Evolutionary conservation across 2,797 vertebrate genomes (phyloP), one percentile per base, ranked within the genome.

Genomic region (Apodemus agrarius): DNA sequence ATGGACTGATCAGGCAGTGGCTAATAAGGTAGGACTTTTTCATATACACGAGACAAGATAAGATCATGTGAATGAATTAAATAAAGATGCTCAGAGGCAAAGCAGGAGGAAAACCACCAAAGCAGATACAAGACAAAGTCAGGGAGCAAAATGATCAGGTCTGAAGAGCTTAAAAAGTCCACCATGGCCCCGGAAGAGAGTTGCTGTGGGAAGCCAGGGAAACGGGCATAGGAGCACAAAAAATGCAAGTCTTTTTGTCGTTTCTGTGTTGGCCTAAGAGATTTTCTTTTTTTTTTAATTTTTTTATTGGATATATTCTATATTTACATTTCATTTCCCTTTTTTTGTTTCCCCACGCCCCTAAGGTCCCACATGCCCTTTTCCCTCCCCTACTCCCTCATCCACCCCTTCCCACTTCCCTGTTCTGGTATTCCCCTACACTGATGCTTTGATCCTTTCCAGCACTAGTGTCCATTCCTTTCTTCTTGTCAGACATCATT

Each of bases 131-230:
- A 65, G 8, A 43, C 69, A 89, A 86, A 61, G 11, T n/a, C 83
- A 80, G 11, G 19, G 75, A 93, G 24, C 75, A 79, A 81, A 63
- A 26, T 52, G 54, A 31, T 24, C 19, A 43, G 40, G 17, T 90
- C 87, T 93, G 65, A 61, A 74, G 94, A 83, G 37, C 84, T 84
- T 76, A 67, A 34, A 94, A 93, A 59, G 82, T 75, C 34, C 21
- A 37, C 46, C 29, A 22, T 17, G 54, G 69, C 37, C 90, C 88
- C 46, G 14, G 89, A 92, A 96, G 37, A 10, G 43, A 2, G n/a
- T 91, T 89, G 19, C 49, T 5, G 49, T 89, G 57, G 79, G 82
- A 89, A 63, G 43, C 57, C 67, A 72, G 59, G 22, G 29, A 82
- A 40, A 1, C 31, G 22, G 24, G 34, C 74, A 21, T 17, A 87